Evolutionary conservation across 2,888 invertebrate genomes (phyloP).

Genomic region (Pandemis corylana): DNA sequence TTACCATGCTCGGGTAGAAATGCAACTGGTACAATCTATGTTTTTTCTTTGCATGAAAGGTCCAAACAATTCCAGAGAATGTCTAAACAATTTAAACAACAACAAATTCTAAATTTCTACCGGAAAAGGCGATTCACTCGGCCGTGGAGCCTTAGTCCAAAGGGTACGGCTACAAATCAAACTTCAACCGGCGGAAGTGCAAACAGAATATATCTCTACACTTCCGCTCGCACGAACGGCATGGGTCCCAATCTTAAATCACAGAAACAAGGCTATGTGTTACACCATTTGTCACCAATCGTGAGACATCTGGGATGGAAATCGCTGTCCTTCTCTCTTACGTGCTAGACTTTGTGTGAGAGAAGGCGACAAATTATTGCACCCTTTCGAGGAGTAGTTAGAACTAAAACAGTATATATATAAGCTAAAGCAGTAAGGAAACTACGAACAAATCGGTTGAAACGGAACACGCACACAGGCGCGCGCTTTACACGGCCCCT

Average conservation of each 20-base stretch:
- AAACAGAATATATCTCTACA: slow-evolving; percentile 7
- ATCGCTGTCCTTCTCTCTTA: not conserved
- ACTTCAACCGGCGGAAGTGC: not conserved
- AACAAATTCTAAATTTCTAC: not conserved
- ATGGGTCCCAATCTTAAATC: not conserved
- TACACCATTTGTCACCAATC: not conserved
- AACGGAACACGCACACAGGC: too few relatives aligned
- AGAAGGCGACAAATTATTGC: too few relatives aligned
- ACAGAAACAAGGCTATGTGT: not conserved
- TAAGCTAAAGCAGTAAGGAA: too few relatives aligned
- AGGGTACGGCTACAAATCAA: slow-evolving; percentile 1
- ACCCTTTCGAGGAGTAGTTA: too few relatives aligned
- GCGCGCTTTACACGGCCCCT: too few relatives aligned
- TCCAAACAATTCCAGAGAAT: too few relatives aligned
- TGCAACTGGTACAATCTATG: too few relatives aligned
- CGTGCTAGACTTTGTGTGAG: too few relatives aligned
- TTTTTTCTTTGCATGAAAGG: too few relatives aligned
- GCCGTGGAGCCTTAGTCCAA: not conserved
- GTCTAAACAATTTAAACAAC: not conserved
- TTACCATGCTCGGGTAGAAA: too few relatives aligned
- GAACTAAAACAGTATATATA: too few relatives aligned
- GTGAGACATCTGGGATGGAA: not conserved
- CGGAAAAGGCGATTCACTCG: not conserved
- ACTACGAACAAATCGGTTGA: too few relatives aligned
- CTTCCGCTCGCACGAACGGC: not conserved